Conservation (phyloP, 1,140 invertebrate species). For the Muscidifurax raptorellus region DNA sequence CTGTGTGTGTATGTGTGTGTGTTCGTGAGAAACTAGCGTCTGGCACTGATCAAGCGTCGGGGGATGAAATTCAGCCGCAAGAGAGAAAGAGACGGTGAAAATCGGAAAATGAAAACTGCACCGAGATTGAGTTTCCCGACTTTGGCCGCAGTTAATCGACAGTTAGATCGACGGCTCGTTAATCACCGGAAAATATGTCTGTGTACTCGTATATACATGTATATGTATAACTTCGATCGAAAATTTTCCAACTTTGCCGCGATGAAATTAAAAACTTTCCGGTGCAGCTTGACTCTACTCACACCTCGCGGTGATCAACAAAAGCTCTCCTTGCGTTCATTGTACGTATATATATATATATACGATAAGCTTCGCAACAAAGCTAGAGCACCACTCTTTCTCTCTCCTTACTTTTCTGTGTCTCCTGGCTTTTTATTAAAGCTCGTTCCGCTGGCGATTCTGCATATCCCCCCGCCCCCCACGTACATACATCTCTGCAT, state of each 20-base stretch:
- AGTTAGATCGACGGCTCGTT: background rate
- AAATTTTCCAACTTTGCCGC: too few relatives aligned
- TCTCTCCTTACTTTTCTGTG: slow-evolving; percentile 50
- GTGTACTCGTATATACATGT: too few relatives aligned
- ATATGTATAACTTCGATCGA: too few relatives aligned
- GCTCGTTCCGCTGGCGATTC: background rate
- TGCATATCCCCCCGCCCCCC: too few relatives aligned
- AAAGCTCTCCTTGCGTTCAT: background rate
- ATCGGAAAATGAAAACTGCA: background rate
- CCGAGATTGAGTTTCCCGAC: background rate
- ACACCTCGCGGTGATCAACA: background rate
- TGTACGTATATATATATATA: too few relatives aligned
- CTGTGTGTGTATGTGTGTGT: too few relatives aligned
- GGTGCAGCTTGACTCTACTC: too few relatives aligned
- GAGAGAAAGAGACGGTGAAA: background rate
- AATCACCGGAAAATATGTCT: background rate
- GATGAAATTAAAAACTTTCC: too few relatives aligned
- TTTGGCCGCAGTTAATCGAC: background rate
- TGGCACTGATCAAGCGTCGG: slow-evolving; percentile 8
- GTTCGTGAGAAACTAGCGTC: background rate
- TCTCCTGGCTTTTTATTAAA: background rate
- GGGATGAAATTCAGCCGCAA: background rate
- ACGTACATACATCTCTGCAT: background rate
- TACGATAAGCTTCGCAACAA: slow-evolving; percentile 22
- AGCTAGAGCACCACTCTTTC: slow-evolving; percentile 41